Evolutionary conservation across 2,113 vertebrate genomes (phyloP).

Genomic region (Carlito syrichta): DNA sequence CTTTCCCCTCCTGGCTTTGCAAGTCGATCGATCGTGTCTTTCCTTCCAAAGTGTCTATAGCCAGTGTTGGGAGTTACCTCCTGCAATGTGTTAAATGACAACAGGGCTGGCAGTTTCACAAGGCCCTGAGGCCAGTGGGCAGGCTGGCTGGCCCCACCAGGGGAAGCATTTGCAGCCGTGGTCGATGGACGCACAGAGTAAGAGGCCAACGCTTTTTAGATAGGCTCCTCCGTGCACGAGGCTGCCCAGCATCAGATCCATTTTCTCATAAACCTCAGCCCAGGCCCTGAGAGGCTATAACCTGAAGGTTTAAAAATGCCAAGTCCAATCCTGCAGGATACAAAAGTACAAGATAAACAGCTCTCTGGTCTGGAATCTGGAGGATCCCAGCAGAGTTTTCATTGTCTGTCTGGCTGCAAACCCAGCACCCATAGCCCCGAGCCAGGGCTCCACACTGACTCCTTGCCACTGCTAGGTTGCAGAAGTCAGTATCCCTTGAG

Average conservation of each 20-base stretch:
- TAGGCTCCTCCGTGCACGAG: background rate
- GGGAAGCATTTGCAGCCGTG: background rate
- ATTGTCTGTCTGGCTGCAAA: background rate
- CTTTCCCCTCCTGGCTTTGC: background rate
- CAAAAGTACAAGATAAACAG: background rate
- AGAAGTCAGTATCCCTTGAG: background rate
- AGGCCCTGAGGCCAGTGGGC: background rate
- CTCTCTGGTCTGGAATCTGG: background rate
- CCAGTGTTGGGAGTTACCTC: background rate
- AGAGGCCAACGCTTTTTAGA: background rate
- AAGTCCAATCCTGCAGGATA: background rate
- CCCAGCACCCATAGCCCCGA: rapidly evolving
- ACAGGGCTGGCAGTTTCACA: background rate
- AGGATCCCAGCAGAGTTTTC: rapidly evolving
- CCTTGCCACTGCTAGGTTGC: rapidly evolving
- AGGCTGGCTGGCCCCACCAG: background rate
- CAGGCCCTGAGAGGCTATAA: background rate
- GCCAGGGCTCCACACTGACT: background rate
- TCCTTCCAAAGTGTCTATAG: background rate
- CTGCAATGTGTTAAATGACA: background rate
- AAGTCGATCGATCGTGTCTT: background rate
- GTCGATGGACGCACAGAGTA: background rate
- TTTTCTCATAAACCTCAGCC: background rate
- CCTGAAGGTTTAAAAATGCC: background rate
- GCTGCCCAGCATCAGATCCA: background rate